These are phyloP conservation scores for Rotaria sp. DNA, from an alignment of 2,888 invertebrate species.

Conservation along the genomic window DNA sequence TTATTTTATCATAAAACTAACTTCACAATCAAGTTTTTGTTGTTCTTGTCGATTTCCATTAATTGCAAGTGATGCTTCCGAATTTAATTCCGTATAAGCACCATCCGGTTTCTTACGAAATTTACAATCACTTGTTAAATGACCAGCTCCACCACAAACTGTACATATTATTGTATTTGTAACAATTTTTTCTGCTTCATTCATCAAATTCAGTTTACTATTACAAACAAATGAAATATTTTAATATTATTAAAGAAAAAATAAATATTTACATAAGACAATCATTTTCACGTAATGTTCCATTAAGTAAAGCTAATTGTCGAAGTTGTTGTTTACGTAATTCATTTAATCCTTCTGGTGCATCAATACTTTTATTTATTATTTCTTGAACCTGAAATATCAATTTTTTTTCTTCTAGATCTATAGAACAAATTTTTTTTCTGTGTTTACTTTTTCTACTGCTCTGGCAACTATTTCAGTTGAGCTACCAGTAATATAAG, in stretches of 20 bases:
- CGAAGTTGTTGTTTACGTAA: constrained; percentile 88
- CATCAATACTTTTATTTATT: constrained; percentile 77
- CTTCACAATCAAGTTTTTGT: constrained; percentile 15
- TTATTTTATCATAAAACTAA: neutral
- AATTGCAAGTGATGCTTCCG: neutral
- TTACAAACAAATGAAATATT: constrained; percentile 36
- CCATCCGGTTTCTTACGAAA: constrained; percentile 48
- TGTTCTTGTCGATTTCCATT: neutral
- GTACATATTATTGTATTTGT: constrained; percentile 92
- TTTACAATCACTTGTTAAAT: constrained; percentile 91
- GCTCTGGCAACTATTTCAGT: constrained; percentile 92
- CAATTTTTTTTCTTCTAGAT: neutral
- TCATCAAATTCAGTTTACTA: constrained; percentile 54
- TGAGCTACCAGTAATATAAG: constrained; percentile 94
- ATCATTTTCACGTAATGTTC: constrained; percentile 93
- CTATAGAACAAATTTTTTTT: neutral
- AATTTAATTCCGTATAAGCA: neutral
- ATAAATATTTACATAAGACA: constrained; percentile 47
- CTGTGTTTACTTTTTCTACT: constrained; percentile 68
- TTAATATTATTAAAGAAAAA: no score
- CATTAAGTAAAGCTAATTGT: constrained; percentile 91
- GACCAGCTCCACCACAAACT: constrained; percentile 92
- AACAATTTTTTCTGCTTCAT: constrained; percentile 60
- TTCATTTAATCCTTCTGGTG: constrained; percentile 97
- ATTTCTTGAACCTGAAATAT: constrained; percentile 74